Percentiles rank a stretch among this genome's conserved stretches.
These are phyloP conservation scores for Buceros bicornis DNA, from an alignment of 2,797 vertebrate species.

Conservation along the genomic window DNA sequence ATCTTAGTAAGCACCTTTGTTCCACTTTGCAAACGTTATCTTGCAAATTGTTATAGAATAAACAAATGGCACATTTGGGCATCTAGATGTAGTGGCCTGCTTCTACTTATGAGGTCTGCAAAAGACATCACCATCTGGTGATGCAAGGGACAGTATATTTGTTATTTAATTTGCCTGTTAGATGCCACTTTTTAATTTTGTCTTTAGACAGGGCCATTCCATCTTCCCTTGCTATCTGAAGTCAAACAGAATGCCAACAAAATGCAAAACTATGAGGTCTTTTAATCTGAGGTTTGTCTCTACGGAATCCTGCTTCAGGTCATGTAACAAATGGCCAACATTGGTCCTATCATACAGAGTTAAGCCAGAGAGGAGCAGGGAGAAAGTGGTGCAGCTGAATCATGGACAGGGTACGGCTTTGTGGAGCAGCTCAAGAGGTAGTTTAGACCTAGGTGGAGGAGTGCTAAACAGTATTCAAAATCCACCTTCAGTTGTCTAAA, in stretches of 20 bases:
- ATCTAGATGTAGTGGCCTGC: slow-evolving; percentile 38
- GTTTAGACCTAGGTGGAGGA: slow-evolving; percentile 46
- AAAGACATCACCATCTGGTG: slow-evolving; percentile 22
- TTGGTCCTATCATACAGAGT: background rate
- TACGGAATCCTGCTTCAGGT: background rate
- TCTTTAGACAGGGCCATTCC: background rate
- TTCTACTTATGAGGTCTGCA: slow-evolving; percentile 24
- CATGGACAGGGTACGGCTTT: slow-evolving; percentile 40
- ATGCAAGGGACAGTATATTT: slow-evolving; percentile 5
- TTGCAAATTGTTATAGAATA: slow-evolving; percentile 49
- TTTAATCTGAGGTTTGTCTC: slow-evolving; percentile 1
- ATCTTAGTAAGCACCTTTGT: background rate
- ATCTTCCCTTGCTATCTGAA: background rate
- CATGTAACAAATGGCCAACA: background rate
- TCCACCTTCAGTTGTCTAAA: slow-evolving; percentile 25
- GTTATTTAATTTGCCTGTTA: slow-evolving; percentile 28
- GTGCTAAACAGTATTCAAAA: slow-evolving; percentile 30
- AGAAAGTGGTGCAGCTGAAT: slow-evolving; percentile 5
- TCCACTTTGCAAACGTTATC: slow-evolving; percentile 12
- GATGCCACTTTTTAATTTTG: slow-evolving; percentile 36
- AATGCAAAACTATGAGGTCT: background rate
- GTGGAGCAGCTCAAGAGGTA: slow-evolving; percentile 9
- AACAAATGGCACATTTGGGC: slow-evolving; percentile 1
- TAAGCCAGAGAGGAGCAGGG: background rate
- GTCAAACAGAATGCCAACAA: background rate